Percentiles rank a stretch among this genome's conserved stretches.
Conservation (phyloP, 2,797 vertebrate genomes). For the Cossypha niveicapilla region DNA sequence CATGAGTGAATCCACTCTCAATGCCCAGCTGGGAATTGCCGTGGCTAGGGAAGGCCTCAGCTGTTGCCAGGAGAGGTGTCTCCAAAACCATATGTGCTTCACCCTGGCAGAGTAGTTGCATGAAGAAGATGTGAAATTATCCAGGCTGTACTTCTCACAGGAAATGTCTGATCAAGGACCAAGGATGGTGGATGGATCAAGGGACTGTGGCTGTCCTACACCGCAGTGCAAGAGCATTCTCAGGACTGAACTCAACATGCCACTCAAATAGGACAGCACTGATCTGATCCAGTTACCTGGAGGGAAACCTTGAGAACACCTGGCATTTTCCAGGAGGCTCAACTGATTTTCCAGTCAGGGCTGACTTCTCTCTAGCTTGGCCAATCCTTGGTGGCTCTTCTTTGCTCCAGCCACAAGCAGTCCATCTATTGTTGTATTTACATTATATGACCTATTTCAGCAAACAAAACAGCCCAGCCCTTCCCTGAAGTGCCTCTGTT, state of each 20-base stretch:
- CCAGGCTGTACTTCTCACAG: background rate
- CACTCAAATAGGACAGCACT: background rate
- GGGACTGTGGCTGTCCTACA: background rate
- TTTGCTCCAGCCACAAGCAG: background rate
- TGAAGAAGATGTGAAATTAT: background rate
- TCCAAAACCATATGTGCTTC: background rate
- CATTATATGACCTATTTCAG: background rate
- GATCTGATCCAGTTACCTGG: background rate
- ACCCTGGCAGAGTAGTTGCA: background rate
- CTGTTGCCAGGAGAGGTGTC: background rate
- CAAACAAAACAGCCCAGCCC: background rate
- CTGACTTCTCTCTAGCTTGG: background rate
- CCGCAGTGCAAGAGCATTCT: background rate
- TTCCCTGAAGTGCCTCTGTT: background rate
- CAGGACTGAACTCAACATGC: background rate
- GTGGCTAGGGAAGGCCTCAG: background rate
- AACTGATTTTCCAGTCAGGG: background rate
- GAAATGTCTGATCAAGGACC: background rate
- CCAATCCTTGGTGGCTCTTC: background rate
- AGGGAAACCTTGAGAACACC: background rate
- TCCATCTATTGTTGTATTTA: background rate
- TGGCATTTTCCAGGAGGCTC: background rate
- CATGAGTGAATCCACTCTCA: background rate
- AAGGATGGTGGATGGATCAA: rapidly evolving
- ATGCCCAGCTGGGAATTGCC: background rate